Conservation (phyloP, 2,888 invertebrate genomes). For the Polylopha cassiicola region DNA sequence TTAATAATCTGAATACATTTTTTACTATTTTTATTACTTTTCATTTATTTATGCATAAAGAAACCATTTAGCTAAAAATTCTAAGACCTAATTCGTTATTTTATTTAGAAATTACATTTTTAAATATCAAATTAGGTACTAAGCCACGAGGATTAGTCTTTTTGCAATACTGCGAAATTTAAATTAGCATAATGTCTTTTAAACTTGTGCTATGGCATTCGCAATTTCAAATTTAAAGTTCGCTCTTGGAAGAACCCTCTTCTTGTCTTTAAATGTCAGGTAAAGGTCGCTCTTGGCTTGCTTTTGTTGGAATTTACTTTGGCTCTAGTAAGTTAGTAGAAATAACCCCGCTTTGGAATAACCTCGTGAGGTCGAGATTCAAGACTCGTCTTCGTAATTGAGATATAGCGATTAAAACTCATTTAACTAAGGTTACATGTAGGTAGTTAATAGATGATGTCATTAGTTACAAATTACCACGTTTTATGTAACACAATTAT, state of each 20-base stretch:
- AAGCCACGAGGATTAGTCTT: too few species aligned
- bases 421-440: slow-evolving; percentile 18
- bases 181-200: slow-evolving; percentile 22
- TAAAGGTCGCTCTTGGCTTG: slow-evolving; percentile 53
- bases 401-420: slow-evolving; percentile 37
- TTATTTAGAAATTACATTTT: too few species aligned
- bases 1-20: too few species aligned
- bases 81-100: too few species aligned
- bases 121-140: too few species aligned
- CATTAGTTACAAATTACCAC: slow-evolving; percentile 12
- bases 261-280: slow-evolving; percentile 58
- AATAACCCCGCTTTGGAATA: slow-evolving; percentile 31
- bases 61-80: too few species aligned
- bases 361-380: slow-evolving; percentile 39
- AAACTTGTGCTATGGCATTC: slow-evolving; percentile 38
- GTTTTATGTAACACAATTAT: slow-evolving; percentile 18
- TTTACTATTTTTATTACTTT: too few species aligned
- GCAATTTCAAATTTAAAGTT: slow-evolving; percentile 47
- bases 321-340: slow-evolving; percentile 20
- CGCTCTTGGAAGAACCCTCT: slow-evolving; percentile 54
- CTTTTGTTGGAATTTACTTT: slow-evolving; percentile 26
- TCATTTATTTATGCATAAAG: too few species aligned
- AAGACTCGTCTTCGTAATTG: slow-evolving; percentile 41
- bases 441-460: slow-evolving; percentile 20
- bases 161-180: slow-evolving; percentile 7